Base-by-base conservation (phyloP, 2,888 invertebrate species). In the Eumerus sabulonum region DNA sequence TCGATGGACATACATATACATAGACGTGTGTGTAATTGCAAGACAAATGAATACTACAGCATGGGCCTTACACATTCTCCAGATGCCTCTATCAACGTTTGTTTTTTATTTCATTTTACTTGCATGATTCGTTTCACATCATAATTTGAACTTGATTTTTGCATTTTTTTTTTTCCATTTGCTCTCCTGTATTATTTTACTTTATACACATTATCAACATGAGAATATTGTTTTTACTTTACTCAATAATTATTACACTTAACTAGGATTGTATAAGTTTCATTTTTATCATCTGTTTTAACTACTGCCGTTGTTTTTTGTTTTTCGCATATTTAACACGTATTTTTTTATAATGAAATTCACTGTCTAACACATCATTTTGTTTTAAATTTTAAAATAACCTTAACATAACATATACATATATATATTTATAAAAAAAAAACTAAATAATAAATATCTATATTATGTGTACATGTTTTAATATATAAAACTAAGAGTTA, bases 31-130 rank as follows among this genome's bases (percentile, higher is more conserved):
- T 74, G 54, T 74, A 63, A 60, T 79, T 70, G 73, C 68, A 79
- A 68, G 74, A 74, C 70, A 79, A 79, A 79, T 79, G 74, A 79
- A 79, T 79, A 79, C 79, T 79, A 79, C 68, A 79, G 60, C 68
- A 64, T 27, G 27, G 27, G n/a, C n/a, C n/a, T n/a, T n/a, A n/a
- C n/a, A 27, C 27, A 27, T 7, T 27, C 7, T 27, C 7, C 27
- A n/a, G n/a, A n/a, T n/a, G n/a, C n/a, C n/a, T n/a, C n/a, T n/a
- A n/a, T 74, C 64, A 74, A 70, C 64, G 42, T 64, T 70, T 18
- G 48, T 54, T 36, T 57, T 1, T 50, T 57, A 9, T 13, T 50
- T 36, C 64, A 19, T 9, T 27, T 7, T 57, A 45, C 45, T 62
- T 73, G 57, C 67, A 67, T 77, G 57, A 50, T 73, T 73, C 53